A percentile compares a stretch with the other conserved stretches of the same genome.
These are phyloP conservation scores for Troides oblongomaculatus DNA, from an alignment of 2,888 invertebrate genomes.

Conservation along the genomic window DNA sequence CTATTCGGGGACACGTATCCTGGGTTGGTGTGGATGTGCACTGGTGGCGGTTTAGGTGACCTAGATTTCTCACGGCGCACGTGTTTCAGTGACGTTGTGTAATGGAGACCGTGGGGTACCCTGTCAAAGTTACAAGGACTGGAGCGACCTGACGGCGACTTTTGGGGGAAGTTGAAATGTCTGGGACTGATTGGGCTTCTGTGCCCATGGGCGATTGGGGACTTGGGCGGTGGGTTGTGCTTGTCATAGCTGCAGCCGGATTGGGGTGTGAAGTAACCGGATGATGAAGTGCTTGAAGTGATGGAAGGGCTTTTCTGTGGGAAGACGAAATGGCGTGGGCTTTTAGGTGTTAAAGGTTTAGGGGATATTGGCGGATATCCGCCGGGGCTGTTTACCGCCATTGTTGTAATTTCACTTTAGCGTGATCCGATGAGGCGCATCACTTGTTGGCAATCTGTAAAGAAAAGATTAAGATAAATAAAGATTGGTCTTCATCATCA, in stretches of 20 bases:
- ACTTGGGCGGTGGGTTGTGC: slow-evolving; percentile 69
- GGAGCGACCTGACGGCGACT: slow-evolving; percentile 67
- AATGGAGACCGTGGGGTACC: slow-evolving; percentile 55
- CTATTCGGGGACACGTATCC: slow-evolving; percentile 80
- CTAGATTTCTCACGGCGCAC: slow-evolving; percentile 66
- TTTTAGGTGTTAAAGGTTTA: slow-evolving; percentile 76
- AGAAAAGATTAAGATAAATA: slow-evolving; percentile 34
- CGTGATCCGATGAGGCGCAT: slow-evolving; percentile 47
- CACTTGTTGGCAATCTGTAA: slow-evolving; percentile 57
- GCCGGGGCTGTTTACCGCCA: slow-evolving; percentile 82
- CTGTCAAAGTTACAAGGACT: slow-evolving; percentile 67
- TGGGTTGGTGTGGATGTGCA: slow-evolving; percentile 81
- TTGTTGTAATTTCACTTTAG: slow-evolving; percentile 52
- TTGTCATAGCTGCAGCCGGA: slow-evolving; percentile 75
- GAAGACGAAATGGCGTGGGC: slow-evolving; percentile 78
- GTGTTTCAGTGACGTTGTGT: slow-evolving; percentile 69
- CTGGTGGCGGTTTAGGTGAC: slow-evolving; percentile 75
- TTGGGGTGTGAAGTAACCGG: slow-evolving; percentile 79
- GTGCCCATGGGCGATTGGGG: slow-evolving; percentile 77
- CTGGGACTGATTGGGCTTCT: slow-evolving; percentile 81
- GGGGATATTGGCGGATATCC: slow-evolving; percentile 80
- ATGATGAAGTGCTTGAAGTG: slow-evolving; percentile 76
- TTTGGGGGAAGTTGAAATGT: slow-evolving; percentile 80
- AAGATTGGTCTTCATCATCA: no score
- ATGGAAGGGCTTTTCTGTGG: slow-evolving; percentile 78